Evolutionary conservation across 1,140 invertebrate genomes (phyloP).

Genomic region (Ruditapes philippinarum): DNA sequence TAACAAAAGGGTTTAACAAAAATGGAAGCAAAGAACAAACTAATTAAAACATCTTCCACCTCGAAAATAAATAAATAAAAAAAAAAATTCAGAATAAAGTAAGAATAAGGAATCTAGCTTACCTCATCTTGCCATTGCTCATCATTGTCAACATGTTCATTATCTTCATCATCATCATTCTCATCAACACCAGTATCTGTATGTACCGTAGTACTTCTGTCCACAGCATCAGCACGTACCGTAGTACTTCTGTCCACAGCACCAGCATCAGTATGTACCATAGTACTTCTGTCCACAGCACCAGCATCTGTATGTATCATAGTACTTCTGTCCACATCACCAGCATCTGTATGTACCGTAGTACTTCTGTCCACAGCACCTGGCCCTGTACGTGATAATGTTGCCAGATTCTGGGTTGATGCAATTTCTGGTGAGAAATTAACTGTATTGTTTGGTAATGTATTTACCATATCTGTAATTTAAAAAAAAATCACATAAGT

Average conservation of each 20-base stretch:
- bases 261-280: not conserved
- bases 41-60: too few species aligned
- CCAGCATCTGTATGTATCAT: too few species aligned
- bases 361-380: not conserved
- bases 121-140: not conserved
- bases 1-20: too few species aligned
- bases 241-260: too few species aligned
- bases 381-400: not conserved
- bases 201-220: not conserved
- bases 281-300: not conserved
- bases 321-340: not conserved
- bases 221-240: not conserved
- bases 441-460: slow-evolving; percentile 11
- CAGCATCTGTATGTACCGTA: not conserved
- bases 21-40: too few species aligned
- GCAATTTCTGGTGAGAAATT: slow-evolving; percentile 42
- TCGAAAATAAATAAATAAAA: too few species aligned
- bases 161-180: not conserved
- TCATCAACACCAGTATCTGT: not conserved
- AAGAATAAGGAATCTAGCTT: not conserved
- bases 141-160: not conserved
- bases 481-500: too few species aligned
- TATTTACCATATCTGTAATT: slow-evolving; percentile 4
- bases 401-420: slow-evolving; percentile 11
- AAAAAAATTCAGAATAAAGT: too few species aligned